phyloP scores from a whole-genome alignment of 2,113 vertebrate genomes.

The Takifugu bimaculatus region DNA sequence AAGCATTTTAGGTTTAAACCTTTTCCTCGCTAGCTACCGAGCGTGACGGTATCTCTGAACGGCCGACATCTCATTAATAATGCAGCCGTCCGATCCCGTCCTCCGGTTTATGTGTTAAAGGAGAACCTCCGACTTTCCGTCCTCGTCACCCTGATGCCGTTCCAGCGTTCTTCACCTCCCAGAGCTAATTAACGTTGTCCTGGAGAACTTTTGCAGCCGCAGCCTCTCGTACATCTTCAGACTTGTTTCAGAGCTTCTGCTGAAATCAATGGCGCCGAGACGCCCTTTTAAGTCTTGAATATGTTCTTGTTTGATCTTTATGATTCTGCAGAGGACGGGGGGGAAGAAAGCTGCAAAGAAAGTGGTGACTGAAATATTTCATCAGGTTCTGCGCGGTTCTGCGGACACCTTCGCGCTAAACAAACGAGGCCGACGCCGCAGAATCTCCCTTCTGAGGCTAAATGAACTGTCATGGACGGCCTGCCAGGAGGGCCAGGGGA shows the following conservation, averaged over 20 bases:
- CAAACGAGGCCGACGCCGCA: slow-evolving; percentile 30
- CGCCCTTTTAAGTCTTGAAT: slow-evolving; percentile 71
- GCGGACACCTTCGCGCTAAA: neutral
- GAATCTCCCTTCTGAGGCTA: slow-evolving; percentile 51
- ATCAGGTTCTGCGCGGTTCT: slow-evolving; percentile 32
- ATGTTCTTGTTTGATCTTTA: slow-evolving; percentile 62
- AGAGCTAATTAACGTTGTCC: slow-evolving; percentile 75
- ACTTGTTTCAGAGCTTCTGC: slow-evolving; percentile 56
- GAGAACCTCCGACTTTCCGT: slow-evolving; percentile 67
- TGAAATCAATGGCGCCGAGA: slow-evolving; percentile 71
- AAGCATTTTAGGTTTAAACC: no score
- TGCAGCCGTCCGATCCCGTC: slow-evolving; percentile 18
- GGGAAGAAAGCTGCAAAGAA: slow-evolving; percentile 1
- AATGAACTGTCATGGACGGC: slow-evolving; percentile 51
- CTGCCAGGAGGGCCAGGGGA: slow-evolving; percentile 4
- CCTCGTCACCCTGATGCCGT: slow-evolving; percentile 70
- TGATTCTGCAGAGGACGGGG: slow-evolving; percentile 37
- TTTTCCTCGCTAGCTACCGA: no score
- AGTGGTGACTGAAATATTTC: slow-evolving; percentile 33
- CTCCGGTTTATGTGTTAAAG: slow-evolving; percentile 60
- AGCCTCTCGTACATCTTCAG: slow-evolving; percentile 57
- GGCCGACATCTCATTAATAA: slow-evolving; percentile 66
- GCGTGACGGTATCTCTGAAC: slow-evolving; percentile 20
- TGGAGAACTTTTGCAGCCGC: slow-evolving; percentile 62
- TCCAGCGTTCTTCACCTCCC: slow-evolving; percentile 60